Evolutionary conservation across 2,113 vertebrate species (phyloP).

Genomic region (Eolophus roseicapilla): DNA sequence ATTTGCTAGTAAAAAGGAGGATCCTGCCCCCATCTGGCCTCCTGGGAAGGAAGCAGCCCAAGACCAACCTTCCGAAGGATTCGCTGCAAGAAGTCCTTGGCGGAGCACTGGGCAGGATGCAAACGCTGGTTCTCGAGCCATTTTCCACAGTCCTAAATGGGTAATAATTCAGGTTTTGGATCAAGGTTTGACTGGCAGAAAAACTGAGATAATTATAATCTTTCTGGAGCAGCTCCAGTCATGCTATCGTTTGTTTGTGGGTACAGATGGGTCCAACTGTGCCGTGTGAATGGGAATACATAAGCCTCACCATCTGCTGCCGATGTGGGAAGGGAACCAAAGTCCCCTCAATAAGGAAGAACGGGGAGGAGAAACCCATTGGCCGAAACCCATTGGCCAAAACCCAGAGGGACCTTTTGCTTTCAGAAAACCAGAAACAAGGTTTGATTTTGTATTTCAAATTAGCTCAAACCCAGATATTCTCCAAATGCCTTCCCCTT

Average conservation of each 20-base stretch:
- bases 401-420: background rate
- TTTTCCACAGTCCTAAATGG: fast-evolving
- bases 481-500: too few species aligned
- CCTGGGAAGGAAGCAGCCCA: background rate
- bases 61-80: background rate
- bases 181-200: background rate
- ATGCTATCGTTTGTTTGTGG: fast-evolving
- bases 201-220: background rate
- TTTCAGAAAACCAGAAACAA: background rate
- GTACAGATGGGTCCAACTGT: background rate
- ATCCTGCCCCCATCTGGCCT: conserved; percentile 42
- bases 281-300: fast-evolving
- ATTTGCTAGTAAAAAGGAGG: background rate
- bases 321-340: fast-evolving
- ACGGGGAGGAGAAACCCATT: background rate
- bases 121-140: fast-evolving
- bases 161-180: background rate
- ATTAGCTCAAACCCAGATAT: background rate
- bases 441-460: background rate
- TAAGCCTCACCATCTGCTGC: background rate
- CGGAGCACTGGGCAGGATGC: background rate
- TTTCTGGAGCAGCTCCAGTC: background rate
- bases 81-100: background rate
- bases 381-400: background rate
- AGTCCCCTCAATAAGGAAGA: background rate